Conservation (phyloP, 2,888 invertebrate species). For the Belgica antarctica region DNA sequence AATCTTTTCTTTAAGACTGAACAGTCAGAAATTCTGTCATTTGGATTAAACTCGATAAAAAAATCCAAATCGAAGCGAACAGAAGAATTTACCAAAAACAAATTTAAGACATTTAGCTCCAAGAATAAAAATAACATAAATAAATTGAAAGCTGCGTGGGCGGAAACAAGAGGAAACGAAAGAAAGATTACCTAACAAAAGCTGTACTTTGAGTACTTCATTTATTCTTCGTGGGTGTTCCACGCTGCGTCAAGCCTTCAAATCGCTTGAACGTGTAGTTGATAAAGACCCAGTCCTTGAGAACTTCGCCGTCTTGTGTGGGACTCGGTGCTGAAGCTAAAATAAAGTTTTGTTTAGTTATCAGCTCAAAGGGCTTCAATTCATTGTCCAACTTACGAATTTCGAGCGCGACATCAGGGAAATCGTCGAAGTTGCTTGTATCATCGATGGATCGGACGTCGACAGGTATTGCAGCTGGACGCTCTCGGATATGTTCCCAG, state of each 20-base stretch:
- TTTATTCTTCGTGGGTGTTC: slow-evolving; percentile 77
- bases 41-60: no score
- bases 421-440: slow-evolving; percentile 99
- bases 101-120: slow-evolving; percentile 2
- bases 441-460: slow-evolving; percentile 99
- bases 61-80: background rate
- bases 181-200: background rate
- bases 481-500: slow-evolving; percentile 98
- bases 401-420: slow-evolving; percentile 97
- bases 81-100: background rate
- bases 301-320: slow-evolving; percentile 81
- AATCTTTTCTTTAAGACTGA: no score
- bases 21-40: no score
- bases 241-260: slow-evolving; percentile 92
- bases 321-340: slow-evolving; percentile 72
- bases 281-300: slow-evolving; percentile 99
- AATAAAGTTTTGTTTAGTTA: slow-evolving; percentile 46
- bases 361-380: background rate
- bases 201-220: slow-evolving; percentile 29
- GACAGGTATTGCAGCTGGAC: slow-evolving; percentile 96
- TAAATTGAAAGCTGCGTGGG: slow-evolving; percentile 21
- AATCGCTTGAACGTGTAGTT: slow-evolving; percentile 99
- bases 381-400: slow-evolving; percentile 76
- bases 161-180: slow-evolving; percentile 19
- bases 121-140: no score